A percentile compares a stretch with the other conserved stretches of the same genome.
phyloP scores from a whole-genome alignment of 2,888 invertebrate genomes.

The Apeira syringaria region DNA sequence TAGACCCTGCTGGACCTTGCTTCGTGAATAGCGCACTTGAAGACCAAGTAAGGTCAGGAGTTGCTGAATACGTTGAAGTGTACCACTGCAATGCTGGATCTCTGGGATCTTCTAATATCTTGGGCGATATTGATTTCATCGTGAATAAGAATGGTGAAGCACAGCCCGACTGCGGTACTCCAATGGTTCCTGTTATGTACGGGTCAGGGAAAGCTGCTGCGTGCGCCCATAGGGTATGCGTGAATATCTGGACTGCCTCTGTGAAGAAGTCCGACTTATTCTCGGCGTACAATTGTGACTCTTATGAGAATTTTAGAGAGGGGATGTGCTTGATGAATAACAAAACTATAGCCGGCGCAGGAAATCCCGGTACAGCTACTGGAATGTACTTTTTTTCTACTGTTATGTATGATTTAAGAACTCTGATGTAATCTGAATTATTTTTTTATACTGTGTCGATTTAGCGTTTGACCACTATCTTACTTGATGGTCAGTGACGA shows the following conservation, averaged over 20 bases:
- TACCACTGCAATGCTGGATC: slow-evolving; percentile 85
- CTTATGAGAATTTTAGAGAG: slow-evolving; percentile 56
- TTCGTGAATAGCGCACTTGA: slow-evolving; percentile 62
- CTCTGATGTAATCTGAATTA: slow-evolving; percentile 9
- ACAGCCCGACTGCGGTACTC: slow-evolving; percentile 80
- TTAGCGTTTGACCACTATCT: too few relatives aligned
- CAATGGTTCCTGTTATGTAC: slow-evolving; percentile 59
- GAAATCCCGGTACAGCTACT: slow-evolving; percentile 68
- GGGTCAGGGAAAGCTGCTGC: slow-evolving; percentile 65
- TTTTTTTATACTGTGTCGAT: too few relatives aligned
- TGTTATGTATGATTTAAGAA: slow-evolving; percentile 44
- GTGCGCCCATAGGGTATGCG: slow-evolving; percentile 67
- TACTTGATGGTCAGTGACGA: too few relatives aligned
- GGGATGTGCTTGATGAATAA: slow-evolving; percentile 50
- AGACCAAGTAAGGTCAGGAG: slow-evolving; percentile 76
- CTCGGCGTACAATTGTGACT: slow-evolving; percentile 60
- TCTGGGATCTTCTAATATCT: slow-evolving; percentile 70
- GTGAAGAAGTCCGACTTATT: slow-evolving; percentile 57
- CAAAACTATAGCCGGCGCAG: slow-evolving; percentile 61
- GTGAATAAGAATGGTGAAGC: slow-evolving; percentile 82
- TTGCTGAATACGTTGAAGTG: slow-evolving; percentile 84
- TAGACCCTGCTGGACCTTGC: slow-evolving; percentile 76
- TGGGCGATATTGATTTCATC: slow-evolving; percentile 84
- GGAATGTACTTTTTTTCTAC: slow-evolving; percentile 69
- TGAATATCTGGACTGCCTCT: slow-evolving; percentile 62